Percentiles rank a stretch among this genome's conserved stretches.
Conservation (phyloP, 2,113 vertebrate genomes). For the Callithrix jacchus region DNA sequence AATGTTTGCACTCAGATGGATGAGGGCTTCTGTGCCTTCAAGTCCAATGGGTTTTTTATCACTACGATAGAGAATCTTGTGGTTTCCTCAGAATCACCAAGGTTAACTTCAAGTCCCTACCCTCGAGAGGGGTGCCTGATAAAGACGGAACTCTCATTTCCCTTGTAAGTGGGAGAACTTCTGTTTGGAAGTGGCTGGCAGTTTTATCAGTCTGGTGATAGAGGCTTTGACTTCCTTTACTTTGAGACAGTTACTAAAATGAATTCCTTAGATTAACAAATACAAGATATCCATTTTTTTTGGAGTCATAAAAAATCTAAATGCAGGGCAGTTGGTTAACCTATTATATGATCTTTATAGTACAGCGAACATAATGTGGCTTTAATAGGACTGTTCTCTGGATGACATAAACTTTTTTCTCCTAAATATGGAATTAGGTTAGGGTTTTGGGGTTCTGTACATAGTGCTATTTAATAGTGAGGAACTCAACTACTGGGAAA, state of each 20-base stretch:
- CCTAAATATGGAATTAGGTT: not conserved
- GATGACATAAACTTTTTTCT: not conserved
- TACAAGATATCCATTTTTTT: not conserved
- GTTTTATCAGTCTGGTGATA: not conserved
- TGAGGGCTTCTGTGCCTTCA: not conserved
- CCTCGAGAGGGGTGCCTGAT: not conserved
- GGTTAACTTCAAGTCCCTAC: not conserved
- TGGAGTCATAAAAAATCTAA: not conserved
- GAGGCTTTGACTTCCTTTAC: not conserved
- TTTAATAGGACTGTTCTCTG: not conserved
- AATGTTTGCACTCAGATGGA: not conserved
- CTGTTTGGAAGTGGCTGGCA: not conserved
- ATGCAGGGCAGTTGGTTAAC: not conserved
- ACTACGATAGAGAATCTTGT: not conserved
- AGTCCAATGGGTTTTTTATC: not conserved
- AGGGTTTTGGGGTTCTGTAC: not conserved
- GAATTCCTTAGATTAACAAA: not conserved
- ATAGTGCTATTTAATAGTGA: not conserved
- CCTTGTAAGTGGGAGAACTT: not conserved
- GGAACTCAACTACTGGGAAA: not conserved
- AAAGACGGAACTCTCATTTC: not conserved
- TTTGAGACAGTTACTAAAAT: not conserved
- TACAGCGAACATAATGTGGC: not conserved
- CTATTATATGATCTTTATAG: not conserved
- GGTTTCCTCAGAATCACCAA: not conserved